Base-by-base conservation (phyloP, 2,113 vertebrate species). In the Pomatostomus ruficeps region DNA sequence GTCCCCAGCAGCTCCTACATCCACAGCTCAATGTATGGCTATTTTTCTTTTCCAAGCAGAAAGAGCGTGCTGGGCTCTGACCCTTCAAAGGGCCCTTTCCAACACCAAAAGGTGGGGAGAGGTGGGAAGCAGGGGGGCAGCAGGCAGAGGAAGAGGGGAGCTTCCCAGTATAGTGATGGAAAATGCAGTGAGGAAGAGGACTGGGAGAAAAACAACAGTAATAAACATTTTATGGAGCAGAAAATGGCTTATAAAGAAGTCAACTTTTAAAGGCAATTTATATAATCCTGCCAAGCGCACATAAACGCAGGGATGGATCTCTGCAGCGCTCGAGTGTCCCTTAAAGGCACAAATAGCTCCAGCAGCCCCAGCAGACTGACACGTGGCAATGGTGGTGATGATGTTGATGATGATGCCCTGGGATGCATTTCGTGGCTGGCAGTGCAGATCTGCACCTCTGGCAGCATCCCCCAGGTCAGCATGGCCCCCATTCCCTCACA, bases 161-260 rank as follows among this genome's bases (percentile, higher is more conserved):
- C 38, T 89, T 95, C 87, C 62, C 57, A 36, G 45, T 46, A 43
- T 24, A 54, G 85, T 33, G 4, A 75, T 51, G 71, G 74, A 90
- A 94, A 95, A 94, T 24, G 76, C 76, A 78, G 57, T 0, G 14
- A 87, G 48, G 83, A 92, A 91, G 88, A 81, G 86, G 89, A 93
- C 61, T 57, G 85, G 70, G 90, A 94, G 90, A 97, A 92, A 97
- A 97, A 91, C 94, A 96, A 96, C 73, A 96, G 94, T 94, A 93
- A 96, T 97, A 96, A 95, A 95, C 93, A 89, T 91, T 97, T 97
- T 95, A 96, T 96, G 97, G 96, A 97, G 95, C 96, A 97, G 95
- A 97, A 97, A 97, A 97, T 91, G 95, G 95, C 84, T 96, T 95
- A 96, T 97, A 96, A 97, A 97, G 96, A 97, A 97, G 97, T 97